phyloP scores from a whole-genome alignment of 2,113 vertebrate species.

The Pelobates fuscus region DNA sequence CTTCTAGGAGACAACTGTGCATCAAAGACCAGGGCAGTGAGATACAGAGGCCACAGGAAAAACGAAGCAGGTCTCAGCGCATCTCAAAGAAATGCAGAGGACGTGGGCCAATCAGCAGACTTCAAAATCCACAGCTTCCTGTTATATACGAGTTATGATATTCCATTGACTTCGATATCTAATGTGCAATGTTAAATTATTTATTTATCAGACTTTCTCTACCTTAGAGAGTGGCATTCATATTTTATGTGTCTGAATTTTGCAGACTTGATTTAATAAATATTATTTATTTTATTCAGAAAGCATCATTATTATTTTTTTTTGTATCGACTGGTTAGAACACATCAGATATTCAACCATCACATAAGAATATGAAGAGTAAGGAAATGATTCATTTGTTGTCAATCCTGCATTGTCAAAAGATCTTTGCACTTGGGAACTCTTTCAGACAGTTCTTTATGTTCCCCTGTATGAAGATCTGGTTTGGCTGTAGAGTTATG shows the following conservation, averaged over 20 bases:
- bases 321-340: no score
- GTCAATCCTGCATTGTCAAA: no score
- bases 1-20: not conserved
- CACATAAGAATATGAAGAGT: no score
- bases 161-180: not conserved
- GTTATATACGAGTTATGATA: conserved; percentile 31
- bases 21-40: not conserved
- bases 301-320: no score
- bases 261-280: conserved; percentile 16
- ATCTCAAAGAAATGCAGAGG: conserved; percentile 3
- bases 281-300: conserved; percentile 12
- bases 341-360: no score
- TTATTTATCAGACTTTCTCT: not conserved
- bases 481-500: no score
- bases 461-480: no score
- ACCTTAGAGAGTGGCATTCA: not conserved
- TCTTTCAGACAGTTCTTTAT: no score
- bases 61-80: not conserved
- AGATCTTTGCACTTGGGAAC: no score
- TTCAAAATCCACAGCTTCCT: conserved; percentile 1
- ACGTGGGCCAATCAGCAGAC: not conserved
- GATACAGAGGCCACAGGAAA: not conserved
- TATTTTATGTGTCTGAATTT: not conserved
- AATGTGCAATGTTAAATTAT: not conserved
- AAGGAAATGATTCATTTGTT: no score